Evolutionary conservation across 92 coral and sea anemone species (phyloP), one percentile per base, ranked within the genome.

Genomic region (Epizoanthus stellaris): DNA sequence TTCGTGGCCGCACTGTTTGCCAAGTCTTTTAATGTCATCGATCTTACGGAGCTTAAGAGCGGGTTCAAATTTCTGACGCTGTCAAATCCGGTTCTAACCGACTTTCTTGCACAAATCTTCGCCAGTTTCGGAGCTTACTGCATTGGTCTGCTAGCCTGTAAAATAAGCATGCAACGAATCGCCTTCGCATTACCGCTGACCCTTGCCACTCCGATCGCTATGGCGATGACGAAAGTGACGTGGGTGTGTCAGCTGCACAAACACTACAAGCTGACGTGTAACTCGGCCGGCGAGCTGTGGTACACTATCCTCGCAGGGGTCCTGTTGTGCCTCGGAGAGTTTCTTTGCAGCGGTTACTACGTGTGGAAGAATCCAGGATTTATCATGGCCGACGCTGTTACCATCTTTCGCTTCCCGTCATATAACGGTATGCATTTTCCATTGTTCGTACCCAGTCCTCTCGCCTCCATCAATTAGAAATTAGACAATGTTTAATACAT

Each of bases 131-230:
- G 89, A 34, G 99, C 95, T 15, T 93, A 93, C 54, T 36, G 91
- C 71, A 53, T 94, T 68, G 97, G 95, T 20, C 88, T 85, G 39
- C 81, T 96, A 56, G 95, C 99, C 39, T 96, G 99, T 68, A 83
- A 94, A 0, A 94, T 94, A 92, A 93, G 98, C 47, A 81, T 94
- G 77, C 99, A 96, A 77, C 67, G 87, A 45, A 45, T 87, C 6
- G 98, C 95, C 57, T 96, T 94, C 61, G 95, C 96, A 3, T 62
- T 92, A 0, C 99, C 99, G 10, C 68, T 96, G 82, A 59, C 87
- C n/a, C 70, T 94, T 40, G 94, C 98, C 20, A 96, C 99, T 16
- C 99, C 97, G 20, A 75, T 86, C 54, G 85, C 81, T 30, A 16
- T 82, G 23, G 21, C 84, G 16, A 12, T 90, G 47, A 82, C 87